Evolutionary conservation across 1,140 invertebrate genomes (phyloP), one percentile per base, ranked within the genome.

Genomic region (Zaprionus davidi): DNA sequence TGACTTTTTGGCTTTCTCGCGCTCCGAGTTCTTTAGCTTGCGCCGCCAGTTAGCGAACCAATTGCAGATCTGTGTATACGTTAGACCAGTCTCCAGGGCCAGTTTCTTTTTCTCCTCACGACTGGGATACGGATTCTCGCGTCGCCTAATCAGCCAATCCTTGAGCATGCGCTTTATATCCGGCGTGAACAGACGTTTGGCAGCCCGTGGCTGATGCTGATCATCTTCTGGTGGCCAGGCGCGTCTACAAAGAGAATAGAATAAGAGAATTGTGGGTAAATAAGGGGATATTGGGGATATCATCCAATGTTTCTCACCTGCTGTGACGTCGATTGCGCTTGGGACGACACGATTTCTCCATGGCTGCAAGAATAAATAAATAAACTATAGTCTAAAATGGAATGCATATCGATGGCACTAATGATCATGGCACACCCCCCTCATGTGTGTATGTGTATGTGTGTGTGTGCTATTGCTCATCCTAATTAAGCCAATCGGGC

Each of bases 1-100:
- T 1, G 95, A 95, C 78, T 94, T 94, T 76, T 95, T 94, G 58
- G 95, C 94, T 28, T 94, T 93, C 78, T 95, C 94, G 41, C 93
- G 93, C 64, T 95, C 95, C 2, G 95, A 95, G 78, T 96, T 96
- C 92, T 96, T 96, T 36, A 96, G 86, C 90, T 96, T 96, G 78
- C 96, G 92, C 41, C 96, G 94, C 95, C 95, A 96, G 76, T 96
- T 96, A 20, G 96, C 96, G 88, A 96, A 96, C 96, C 96, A 96
- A 87, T 96, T 96, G 80, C 95, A 96, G 49, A 96, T 95, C 95
- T 96, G 95, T 79, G 95, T 95, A 76, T 96, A 96, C 12, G 95
- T 96, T 24, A 96, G 92, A 31, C 95, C 95, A 9, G 95, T 96
- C 93, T 96, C 95, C 6, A 94, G 88, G 0, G 96, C 95, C 53